Conservation (phyloP, 2,888 invertebrate genomes). For the Sisyra terminalis region DNA sequence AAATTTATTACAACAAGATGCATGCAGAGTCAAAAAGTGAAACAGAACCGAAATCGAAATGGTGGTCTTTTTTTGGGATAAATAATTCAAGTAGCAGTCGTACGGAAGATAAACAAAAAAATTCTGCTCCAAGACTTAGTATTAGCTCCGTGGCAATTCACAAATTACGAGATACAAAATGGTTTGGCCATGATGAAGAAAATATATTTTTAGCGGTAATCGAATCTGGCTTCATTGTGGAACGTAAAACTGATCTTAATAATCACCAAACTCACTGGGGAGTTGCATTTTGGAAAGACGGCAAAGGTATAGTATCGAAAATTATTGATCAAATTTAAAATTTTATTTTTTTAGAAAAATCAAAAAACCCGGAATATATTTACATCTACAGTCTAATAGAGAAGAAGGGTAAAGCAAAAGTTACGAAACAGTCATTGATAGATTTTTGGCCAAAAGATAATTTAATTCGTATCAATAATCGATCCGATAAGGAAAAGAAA, state of each 20-base stretch:
- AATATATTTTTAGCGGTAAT: constrained; percentile 54
- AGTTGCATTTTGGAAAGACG: constrained; percentile 51
- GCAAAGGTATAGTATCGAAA: constrained; percentile 39
- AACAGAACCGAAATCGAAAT: constrained; percentile 6
- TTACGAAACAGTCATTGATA: constrained; percentile 40
- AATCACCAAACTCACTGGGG: constrained; percentile 45
- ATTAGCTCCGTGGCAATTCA: constrained; percentile 48
- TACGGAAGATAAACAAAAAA: neutral
- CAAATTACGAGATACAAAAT: constrained; percentile 55
- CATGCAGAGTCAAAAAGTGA: constrained; percentile 9
- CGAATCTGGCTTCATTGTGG: constrained; percentile 55
- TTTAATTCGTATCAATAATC: constrained; percentile 54
- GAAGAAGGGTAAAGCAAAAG: constrained; percentile 34
- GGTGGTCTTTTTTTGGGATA: neutral
- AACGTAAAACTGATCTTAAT: constrained; percentile 31
- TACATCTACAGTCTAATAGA: constrained; percentile 46
- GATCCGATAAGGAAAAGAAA: constrained; percentile 50
- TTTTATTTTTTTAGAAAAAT: constrained; percentile 37
- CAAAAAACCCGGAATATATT: constrained; percentile 54
- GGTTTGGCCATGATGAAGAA: constrained; percentile 55
- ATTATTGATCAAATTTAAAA: too few relatives aligned
- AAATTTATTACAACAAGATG: neutral
- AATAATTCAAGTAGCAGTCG: neutral
- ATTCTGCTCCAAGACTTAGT: neutral
- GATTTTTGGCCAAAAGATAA: constrained; percentile 54